These are phyloP conservation scores for Amaurobius ferox DNA, from an alignment of 2,888 invertebrate species.

Conservation along the genomic window DNA sequence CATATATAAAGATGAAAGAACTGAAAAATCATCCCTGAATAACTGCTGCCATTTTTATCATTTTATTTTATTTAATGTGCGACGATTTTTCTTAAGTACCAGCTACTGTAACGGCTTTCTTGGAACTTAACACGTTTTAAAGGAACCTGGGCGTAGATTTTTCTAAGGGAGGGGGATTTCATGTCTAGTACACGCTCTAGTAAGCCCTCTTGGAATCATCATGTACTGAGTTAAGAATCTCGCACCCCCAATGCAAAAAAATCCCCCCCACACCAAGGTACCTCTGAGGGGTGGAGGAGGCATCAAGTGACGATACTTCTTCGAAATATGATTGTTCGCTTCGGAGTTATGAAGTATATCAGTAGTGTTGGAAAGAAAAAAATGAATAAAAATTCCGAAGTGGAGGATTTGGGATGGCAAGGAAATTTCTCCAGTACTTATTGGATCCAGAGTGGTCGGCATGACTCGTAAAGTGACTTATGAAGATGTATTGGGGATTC, in stretches of 20 bases:
- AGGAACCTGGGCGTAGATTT: constrained; percentile 23
- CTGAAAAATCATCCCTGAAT: constrained; percentile 13
- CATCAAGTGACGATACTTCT: constrained; percentile 65
- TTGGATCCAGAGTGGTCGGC: constrained; percentile 62
- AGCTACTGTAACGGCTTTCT: constrained; percentile 50
- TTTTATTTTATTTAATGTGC: constrained; percentile 68
- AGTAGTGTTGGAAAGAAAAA: constrained; percentile 33
- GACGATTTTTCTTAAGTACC: constrained; percentile 70
- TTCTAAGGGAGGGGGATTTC: background rate
- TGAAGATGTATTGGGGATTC: constrained; percentile 57
- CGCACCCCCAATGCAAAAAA: constrained; percentile 33
- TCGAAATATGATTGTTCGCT: constrained; percentile 65
- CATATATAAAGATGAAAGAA: constrained; percentile 32
- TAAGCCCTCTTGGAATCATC: constrained; percentile 60
- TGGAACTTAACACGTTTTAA: constrained; percentile 63
- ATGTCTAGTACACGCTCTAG: constrained; percentile 40
- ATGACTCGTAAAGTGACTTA: constrained; percentile 67
- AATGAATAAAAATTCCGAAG: constrained; percentile 15
- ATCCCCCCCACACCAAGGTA: background rate
- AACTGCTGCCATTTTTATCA: constrained; percentile 28
- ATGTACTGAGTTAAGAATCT: constrained; percentile 61
- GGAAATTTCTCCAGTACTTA: constrained; percentile 62
- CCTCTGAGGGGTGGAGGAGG: constrained; percentile 2
- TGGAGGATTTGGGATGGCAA: constrained; percentile 43
- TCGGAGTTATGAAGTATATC: constrained; percentile 67